Conservation (phyloP, 2,797 vertebrate genomes). For the Lacerta viridis region DNA sequence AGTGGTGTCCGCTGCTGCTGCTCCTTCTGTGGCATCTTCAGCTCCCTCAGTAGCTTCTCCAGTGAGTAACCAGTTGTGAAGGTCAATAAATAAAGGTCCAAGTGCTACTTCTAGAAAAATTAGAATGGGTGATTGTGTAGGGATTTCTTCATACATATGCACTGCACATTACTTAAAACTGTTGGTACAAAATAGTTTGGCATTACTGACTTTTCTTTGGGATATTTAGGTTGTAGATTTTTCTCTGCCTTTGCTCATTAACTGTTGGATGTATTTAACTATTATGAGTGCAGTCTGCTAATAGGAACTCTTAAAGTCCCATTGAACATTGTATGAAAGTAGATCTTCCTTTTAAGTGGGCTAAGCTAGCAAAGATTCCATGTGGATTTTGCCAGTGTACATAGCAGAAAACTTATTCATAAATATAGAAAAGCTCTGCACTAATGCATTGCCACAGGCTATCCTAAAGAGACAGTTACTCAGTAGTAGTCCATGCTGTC, state of each 20-base stretch:
- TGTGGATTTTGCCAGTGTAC: neutral
- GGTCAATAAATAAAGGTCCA: neutral
- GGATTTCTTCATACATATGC: neutral
- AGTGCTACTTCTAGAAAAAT: fast-evolving
- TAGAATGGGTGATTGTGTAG: neutral
- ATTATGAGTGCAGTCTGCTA: neutral
- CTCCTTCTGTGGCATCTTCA: constrained; percentile 70
- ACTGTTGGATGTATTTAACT: neutral
- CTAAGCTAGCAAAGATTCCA: neutral
- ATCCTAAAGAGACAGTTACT: neutral
- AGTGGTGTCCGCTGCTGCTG: constrained; percentile 53
- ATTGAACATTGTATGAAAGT: neutral
- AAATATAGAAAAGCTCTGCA: neutral
- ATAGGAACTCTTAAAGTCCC: neutral
- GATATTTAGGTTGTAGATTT: neutral
- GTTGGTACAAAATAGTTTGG: neutral
- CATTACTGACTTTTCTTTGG: neutral
- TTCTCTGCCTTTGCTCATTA: neutral
- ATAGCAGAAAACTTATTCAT: neutral
- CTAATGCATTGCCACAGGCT: neutral
- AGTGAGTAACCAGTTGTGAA: constrained; percentile 69
- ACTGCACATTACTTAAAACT: neutral
- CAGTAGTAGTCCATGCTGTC: neutral
- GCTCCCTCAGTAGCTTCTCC: constrained; percentile 39
- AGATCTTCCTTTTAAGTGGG: neutral